Evolutionary conservation across 2,113 vertebrate genomes (phyloP).

Genomic region (Paramisgurnus dabryanus): DNA sequence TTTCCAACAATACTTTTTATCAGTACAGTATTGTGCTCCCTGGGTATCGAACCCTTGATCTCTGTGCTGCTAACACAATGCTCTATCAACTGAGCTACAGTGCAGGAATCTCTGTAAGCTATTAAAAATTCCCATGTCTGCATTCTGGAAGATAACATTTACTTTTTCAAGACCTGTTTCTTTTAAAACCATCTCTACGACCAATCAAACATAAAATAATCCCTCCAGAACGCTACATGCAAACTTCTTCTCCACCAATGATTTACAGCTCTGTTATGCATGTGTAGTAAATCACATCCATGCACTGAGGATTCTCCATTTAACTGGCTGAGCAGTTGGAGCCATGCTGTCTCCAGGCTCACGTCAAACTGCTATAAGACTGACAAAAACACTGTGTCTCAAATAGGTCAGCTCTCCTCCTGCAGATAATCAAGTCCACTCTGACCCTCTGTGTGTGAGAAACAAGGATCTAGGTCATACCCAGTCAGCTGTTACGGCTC

Average conservation of each 20-base stretch:
- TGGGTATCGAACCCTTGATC: too few relatives aligned
- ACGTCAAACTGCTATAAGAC: conserved; percentile 49
- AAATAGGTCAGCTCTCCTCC: conserved; percentile 60
- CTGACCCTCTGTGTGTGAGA: conserved; percentile 50
- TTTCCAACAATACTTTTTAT: too few relatives aligned
- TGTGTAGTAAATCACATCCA: not conserved
- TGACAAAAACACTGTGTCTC: conserved; percentile 39
- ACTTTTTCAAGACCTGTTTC: not conserved
- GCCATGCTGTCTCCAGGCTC: conserved; percentile 23
- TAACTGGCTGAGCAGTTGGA: conserved; percentile 37
- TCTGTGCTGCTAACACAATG: too few relatives aligned
- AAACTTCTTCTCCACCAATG: not conserved
- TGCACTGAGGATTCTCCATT: conserved; percentile 2
- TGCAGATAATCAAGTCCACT: conserved; percentile 52
- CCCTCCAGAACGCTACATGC: conserved; percentile 10
- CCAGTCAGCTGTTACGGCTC: conserved; percentile 57
- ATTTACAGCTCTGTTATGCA: conserved; percentile 17
- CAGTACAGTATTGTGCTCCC: too few relatives aligned
- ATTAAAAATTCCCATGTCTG: not conserved
- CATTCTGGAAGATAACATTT: not conserved
- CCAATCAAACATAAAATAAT: not conserved
- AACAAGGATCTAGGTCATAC: conserved; percentile 58
- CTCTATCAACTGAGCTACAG: too few relatives aligned
- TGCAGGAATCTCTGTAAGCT: too few relatives aligned
- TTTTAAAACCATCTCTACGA: not conserved